Conservation (phyloP, 92 coral and sea anemone genomes). For the Blastomussa wellsi region DNA sequence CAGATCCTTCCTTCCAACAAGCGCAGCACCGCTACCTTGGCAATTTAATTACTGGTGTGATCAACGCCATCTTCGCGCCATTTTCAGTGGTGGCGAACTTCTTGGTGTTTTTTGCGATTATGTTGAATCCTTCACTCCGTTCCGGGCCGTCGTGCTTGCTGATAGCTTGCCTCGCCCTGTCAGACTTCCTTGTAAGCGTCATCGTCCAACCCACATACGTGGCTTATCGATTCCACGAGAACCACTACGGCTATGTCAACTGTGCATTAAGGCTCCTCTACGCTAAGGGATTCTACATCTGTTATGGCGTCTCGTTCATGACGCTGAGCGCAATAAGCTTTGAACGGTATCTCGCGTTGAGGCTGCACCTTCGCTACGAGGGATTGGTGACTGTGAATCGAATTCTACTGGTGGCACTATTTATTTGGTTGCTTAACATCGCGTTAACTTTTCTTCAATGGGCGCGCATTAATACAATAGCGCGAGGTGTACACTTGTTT, state of each 20-base stretch:
- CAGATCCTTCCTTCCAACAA: constrained; percentile 60
- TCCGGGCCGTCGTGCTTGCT: constrained; percentile 63
- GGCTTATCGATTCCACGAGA: constrained; percentile 66
- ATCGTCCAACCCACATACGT: constrained; percentile 71
- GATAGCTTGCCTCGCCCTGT: constrained; percentile 74
- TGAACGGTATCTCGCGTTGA: constrained; percentile 77
- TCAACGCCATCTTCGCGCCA: constrained; percentile 67
- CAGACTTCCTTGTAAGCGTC: constrained; percentile 67
- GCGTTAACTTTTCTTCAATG: constrained; percentile 69
- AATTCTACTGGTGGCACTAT: constrained; percentile 34
- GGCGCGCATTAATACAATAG: constrained; percentile 62
- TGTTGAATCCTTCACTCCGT: constrained; percentile 52
- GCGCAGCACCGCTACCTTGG: constrained; percentile 56
- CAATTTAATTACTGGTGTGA: constrained; percentile 66
- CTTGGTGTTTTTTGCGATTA: constrained; percentile 49
- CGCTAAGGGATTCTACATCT: constrained; percentile 71
- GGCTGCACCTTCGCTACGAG: constrained; percentile 73
- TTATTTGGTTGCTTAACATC: constrained; percentile 67
- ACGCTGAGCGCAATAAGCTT: constrained; percentile 79
- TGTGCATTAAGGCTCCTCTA: constrained; percentile 65
- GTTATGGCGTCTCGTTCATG: constrained; percentile 85
- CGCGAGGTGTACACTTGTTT: constrained; percentile 55
- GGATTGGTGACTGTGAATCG: constrained; percentile 60
- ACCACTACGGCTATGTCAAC: constrained; percentile 52
- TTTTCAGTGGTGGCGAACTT: constrained; percentile 67